Conservation (phyloP, 2,888 invertebrate species). For the Netelia inedita region DNA sequence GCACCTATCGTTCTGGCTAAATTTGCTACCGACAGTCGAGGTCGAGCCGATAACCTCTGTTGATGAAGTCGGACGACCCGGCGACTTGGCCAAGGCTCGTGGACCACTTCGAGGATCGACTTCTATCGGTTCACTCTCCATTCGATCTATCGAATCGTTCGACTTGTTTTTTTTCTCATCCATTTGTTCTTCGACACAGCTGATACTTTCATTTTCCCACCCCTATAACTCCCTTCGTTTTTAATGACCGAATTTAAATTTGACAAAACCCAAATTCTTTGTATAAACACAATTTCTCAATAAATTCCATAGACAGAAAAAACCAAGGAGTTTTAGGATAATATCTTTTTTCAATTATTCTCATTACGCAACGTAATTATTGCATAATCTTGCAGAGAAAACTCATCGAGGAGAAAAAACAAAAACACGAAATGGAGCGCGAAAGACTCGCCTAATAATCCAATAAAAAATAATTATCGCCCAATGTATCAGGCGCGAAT, state of each 20-base stretch:
- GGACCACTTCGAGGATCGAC: conserved; percentile 5
- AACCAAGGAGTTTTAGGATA: no score
- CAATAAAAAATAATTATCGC: not conserved
- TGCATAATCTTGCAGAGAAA: not conserved
- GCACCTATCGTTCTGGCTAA: conserved; percentile 24
- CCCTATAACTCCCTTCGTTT: not conserved
- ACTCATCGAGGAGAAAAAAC: not conserved
- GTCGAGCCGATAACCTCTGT: conserved; percentile 77
- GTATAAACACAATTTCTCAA: not conserved
- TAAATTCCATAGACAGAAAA: no score
- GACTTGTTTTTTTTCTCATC: not conserved
- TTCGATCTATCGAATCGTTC: conserved; percentile 23
- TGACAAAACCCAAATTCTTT: not conserved
- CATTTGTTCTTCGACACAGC: not conserved
- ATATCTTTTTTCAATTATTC: not conserved
- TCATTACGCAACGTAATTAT: not conserved
- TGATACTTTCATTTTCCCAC: not conserved
- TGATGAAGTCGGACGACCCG: conserved; percentile 69
- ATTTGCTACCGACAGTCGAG: conserved; percentile 68
- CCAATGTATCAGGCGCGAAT: not conserved
- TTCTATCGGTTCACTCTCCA: not conserved
- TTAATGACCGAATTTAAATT: not conserved
- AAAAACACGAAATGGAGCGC: not conserved
- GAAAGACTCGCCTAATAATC: not conserved
- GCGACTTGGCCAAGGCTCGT: conserved; percentile 27